Conservation (phyloP, 2,888 invertebrate genomes). For the Cheilosia variabilis region DNA sequence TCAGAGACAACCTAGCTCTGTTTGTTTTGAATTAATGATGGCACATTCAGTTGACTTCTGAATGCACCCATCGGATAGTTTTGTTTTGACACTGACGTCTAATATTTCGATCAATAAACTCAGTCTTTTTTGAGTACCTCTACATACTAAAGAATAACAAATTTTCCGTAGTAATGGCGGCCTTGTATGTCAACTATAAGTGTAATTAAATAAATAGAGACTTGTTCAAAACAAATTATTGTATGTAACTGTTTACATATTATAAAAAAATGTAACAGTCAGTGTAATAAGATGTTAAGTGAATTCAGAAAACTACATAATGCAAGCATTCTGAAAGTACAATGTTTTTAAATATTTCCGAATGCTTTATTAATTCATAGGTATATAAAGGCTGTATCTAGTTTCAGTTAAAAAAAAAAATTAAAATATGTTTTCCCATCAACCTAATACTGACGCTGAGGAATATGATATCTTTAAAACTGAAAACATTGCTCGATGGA, state of each 20-base stretch:
- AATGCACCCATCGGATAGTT: neutral
- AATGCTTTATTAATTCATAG: slow-evolving; percentile 44
- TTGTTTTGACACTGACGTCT: slow-evolving; percentile 59
- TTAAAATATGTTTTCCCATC: slow-evolving; percentile 61
- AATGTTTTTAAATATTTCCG: slow-evolving; percentile 30
- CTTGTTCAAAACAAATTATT: slow-evolving; percentile 18
- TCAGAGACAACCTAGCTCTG: too few species aligned
- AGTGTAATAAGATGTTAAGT: slow-evolving; percentile 22
- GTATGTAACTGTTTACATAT: slow-evolving; percentile 11
- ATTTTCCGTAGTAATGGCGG: slow-evolving; percentile 71
- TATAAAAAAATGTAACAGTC: slow-evolving; percentile 9
- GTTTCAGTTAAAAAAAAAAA: slow-evolving; percentile 27
- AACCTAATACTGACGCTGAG: slow-evolving; percentile 67
- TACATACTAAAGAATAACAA: slow-evolving; percentile 60
- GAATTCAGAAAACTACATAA: slow-evolving; percentile 25
- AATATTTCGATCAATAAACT: slow-evolving; percentile 64
- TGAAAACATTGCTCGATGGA: slow-evolving; percentile 96
- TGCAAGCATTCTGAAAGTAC: slow-evolving; percentile 24
- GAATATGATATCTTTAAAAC: slow-evolving; percentile 92
- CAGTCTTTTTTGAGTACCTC: slow-evolving; percentile 42
- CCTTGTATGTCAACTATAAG: slow-evolving; percentile 55
- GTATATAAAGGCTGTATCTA: slow-evolving; percentile 33
- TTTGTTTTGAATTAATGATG: too few species aligned
- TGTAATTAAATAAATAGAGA: slow-evolving; percentile 36
- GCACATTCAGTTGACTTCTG: too few species aligned